Evolutionary conservation across 1,140 invertebrate species (phyloP).

Genomic region (Thalassaphorura encarpata): DNA sequence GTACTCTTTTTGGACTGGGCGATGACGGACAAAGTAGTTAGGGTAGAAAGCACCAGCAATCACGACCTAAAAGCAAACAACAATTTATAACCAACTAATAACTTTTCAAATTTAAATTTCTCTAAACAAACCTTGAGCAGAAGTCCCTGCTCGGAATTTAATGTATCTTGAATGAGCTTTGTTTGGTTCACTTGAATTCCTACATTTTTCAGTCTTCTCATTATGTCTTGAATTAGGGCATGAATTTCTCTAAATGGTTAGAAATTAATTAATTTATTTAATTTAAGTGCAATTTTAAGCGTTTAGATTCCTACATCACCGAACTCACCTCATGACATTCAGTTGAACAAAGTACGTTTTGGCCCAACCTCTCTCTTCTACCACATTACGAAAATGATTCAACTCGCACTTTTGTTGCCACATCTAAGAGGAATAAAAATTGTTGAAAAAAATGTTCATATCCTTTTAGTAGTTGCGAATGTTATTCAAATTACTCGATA

Average conservation of each 20-base stretch:
- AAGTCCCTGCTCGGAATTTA: constrained; percentile 13
- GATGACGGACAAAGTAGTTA: constrained; percentile 63
- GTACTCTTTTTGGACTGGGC: constrained; percentile 40
- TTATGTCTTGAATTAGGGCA: constrained; percentile 58
- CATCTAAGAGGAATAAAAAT: constrained; percentile 3
- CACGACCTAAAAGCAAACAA: constrained; percentile 45
- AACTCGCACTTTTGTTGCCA: constrained; percentile 1
- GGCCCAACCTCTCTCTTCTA: constrained; percentile 57
- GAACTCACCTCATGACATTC: constrained; percentile 34
- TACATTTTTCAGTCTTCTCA: constrained; percentile 42
- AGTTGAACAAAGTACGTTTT: constrained; percentile 59
- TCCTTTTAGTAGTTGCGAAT: neutral
- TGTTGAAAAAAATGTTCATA: constrained; percentile 13
- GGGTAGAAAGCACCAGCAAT: constrained; percentile 82
- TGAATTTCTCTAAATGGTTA: constrained; percentile 4
- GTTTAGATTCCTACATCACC: neutral
- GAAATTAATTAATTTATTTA: neutral
- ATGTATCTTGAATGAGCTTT: neutral
- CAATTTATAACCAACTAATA: constrained; percentile 2
- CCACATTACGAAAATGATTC: constrained; percentile 20
- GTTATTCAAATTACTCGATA: constrained; percentile 50
- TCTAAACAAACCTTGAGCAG: constrained; percentile 19
- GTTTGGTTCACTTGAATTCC: constrained; percentile 8
- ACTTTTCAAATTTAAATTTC: neutral
- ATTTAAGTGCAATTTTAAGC: no score